Evolutionary conservation across 2,888 invertebrate species (phyloP).

Genomic region (Plagodis pulveraria): DNA sequence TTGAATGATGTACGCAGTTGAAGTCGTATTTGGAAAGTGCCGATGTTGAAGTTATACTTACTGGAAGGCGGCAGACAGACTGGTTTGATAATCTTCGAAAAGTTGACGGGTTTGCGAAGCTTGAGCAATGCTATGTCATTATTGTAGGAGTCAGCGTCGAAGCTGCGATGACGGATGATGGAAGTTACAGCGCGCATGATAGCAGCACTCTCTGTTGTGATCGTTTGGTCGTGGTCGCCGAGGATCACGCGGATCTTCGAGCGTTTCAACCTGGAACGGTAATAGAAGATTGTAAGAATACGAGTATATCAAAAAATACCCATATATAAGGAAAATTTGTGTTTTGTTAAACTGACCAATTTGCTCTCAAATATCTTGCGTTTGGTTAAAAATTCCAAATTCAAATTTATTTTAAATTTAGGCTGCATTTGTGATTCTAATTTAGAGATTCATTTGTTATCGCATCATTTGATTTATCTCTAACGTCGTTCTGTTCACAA

Average conservation of each 20-base stretch:
- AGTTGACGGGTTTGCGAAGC: constrained; percentile 90
- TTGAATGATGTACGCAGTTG: too few relatives aligned
- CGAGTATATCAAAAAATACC: too few relatives aligned
- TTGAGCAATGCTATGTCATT: constrained; percentile 93
- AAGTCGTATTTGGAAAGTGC: neutral
- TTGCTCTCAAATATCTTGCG: too few relatives aligned
- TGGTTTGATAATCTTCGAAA: constrained; percentile 90
- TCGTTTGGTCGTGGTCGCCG: constrained; percentile 93
- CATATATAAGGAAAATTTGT: too few relatives aligned
- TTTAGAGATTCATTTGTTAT: too few relatives aligned
- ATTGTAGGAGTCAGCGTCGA: constrained; percentile 93
- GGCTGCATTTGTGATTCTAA: too few relatives aligned
- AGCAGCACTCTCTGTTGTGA: constrained; percentile 90
- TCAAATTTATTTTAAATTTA: too few relatives aligned
- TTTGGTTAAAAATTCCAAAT: too few relatives aligned
- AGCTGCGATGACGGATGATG: constrained; percentile 92
- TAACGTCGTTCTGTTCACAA: too few relatives aligned
- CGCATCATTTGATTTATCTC: too few relatives aligned
- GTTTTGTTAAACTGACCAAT: too few relatives aligned
- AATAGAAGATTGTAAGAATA: too few relatives aligned
- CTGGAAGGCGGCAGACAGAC: constrained; percentile 91
- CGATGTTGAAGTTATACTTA: constrained; percentile 56
- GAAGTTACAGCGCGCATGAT: constrained; percentile 93
- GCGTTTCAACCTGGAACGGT: constrained; percentile 86
- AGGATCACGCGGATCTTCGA: constrained; percentile 93